phyloP scores from a whole-genome alignment of 2,888 invertebrate genomes.

The Tiphia femorata region DNA sequence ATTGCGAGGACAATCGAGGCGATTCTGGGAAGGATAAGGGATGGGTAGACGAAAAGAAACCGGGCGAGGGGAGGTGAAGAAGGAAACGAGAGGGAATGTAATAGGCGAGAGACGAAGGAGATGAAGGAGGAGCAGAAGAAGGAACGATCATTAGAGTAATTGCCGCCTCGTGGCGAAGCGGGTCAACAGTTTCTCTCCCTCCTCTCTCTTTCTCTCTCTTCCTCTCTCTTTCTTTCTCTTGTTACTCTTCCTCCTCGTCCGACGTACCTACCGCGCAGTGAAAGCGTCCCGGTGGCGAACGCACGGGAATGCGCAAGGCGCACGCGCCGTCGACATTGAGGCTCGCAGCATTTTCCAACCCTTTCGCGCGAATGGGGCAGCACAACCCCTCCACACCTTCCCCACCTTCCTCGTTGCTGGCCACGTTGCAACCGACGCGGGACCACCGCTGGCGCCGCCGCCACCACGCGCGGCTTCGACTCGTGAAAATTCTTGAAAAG shows the following conservation, averaged over 20 bases:
- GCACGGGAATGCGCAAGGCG: no score
- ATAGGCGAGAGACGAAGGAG: background rate
- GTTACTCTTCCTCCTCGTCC: background rate
- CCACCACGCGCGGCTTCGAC: no score
- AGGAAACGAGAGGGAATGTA: background rate
- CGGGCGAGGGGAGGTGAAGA: no score
- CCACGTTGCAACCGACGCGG: no score
- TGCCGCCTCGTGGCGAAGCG: slow-evolving; percentile 37
- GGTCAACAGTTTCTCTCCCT: slow-evolving; percentile 39
- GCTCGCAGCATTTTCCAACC: no score
- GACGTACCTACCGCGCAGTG: background rate
- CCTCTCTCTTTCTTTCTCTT: background rate
- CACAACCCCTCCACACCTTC: no score
- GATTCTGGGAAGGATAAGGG: no score
- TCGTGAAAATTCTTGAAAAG: no score
- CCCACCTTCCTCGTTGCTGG: no score
- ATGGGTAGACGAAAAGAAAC: background rate
- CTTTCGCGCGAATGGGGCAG: no score
- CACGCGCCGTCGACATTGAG: background rate
- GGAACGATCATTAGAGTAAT: slow-evolving; percentile 42
- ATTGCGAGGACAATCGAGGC: background rate
- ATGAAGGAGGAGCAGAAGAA: background rate
- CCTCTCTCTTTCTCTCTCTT: slow-evolving; percentile 6
- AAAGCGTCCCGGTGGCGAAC: no score
- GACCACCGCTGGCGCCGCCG: no score